Evolutionary conservation across 2,113 vertebrate species (phyloP).

Genomic region (Lepidothrix coronata): DNA sequence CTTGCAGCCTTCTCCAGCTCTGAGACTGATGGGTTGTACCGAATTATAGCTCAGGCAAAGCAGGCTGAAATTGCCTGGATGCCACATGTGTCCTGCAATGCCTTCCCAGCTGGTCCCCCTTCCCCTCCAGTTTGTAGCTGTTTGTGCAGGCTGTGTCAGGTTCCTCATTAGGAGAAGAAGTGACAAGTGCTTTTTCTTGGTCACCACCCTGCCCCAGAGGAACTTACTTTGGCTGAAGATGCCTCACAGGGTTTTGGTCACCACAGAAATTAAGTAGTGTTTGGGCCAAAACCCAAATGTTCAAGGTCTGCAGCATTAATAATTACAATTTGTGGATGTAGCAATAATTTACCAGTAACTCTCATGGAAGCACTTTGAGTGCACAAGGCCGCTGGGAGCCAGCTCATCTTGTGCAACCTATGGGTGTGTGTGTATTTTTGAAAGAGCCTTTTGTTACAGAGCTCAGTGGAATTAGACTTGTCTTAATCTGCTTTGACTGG

Average conservation of each 20-base stretch:
- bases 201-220: neutral
- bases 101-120: neutral
- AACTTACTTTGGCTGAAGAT: neutral
- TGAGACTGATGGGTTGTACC: neutral
- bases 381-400: neutral
- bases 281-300: neutral
- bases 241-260: neutral
- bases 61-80: neutral
- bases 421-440: slow-evolving; percentile 52
- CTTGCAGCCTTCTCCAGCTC: neutral
- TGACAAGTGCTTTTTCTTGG: neutral
- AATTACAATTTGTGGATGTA: neutral
- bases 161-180: neutral
- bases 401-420: slow-evolving; percentile 39
- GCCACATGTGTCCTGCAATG: neutral
- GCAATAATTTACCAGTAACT: slow-evolving; percentile 31
- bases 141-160: neutral
- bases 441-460: slow-evolving; percentile 57
- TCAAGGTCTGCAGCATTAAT: slow-evolving; percentile 8
- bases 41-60: neutral
- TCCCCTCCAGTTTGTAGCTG: neutral
- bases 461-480: slow-evolving; percentile 18
- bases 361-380: neutral
- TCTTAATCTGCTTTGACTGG: slow-evolving; percentile 44
- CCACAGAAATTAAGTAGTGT: neutral